phyloP scores from a whole-genome alignment of 2,113 vertebrate genomes.

The Octodon degus region DNA sequence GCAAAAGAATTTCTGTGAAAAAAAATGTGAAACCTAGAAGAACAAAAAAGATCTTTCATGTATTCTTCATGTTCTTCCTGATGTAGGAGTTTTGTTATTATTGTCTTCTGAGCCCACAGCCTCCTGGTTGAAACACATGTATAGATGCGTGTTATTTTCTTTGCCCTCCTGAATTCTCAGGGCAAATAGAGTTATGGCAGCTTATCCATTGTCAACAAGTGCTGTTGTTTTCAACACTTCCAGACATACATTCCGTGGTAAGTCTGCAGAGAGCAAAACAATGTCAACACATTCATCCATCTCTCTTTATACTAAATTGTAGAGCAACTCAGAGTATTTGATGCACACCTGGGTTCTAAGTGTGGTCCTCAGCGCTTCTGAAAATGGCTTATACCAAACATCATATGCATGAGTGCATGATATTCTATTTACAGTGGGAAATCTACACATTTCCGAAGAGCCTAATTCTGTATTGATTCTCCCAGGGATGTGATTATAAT shows the following conservation, averaged over 20 bases:
- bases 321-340: constrained; percentile 35
- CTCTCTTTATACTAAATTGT: constrained; percentile 58
- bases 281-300: constrained; percentile 64
- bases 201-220: constrained; percentile 63
- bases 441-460: constrained; percentile 11
- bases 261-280: constrained; percentile 54
- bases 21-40: constrained; percentile 39
- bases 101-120: constrained; percentile 53
- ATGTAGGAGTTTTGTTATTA: constrained; percentile 35
- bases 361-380: constrained; percentile 36
- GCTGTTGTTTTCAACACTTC: constrained; percentile 32
- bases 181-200: neutral
- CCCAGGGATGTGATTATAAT: neutral
- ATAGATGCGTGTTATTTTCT: constrained; percentile 25
- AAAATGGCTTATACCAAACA: constrained; percentile 51
- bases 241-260: constrained; percentile 9
- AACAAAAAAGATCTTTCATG: neutral
- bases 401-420: neutral
- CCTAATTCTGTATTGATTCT: constrained; percentile 55
- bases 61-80: constrained; percentile 53
- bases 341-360: neutral
- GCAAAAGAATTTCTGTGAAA: constrained; percentile 61
- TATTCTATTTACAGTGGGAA: constrained; percentile 36
- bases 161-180: neutral
- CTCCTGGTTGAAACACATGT: constrained; percentile 60